phyloP scores from a whole-genome alignment of 2,888 invertebrate genomes.

The Mimumesa dahlbomi region DNA sequence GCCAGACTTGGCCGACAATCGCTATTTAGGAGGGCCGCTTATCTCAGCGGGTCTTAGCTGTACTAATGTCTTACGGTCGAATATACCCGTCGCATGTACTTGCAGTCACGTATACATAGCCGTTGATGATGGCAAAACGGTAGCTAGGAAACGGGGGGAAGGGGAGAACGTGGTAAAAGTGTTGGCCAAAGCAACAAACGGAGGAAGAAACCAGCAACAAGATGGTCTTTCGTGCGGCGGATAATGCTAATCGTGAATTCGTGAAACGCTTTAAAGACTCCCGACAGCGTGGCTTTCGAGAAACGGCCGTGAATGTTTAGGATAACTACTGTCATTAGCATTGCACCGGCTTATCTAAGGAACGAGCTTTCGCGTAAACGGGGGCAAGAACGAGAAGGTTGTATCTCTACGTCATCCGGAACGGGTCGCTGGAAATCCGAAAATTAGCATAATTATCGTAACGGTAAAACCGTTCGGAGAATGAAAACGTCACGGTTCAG shows the following conservation, averaged over 20 bases:
- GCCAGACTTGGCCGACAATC: slow-evolving; percentile 66
- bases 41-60: slow-evolving; percentile 58
- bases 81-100: slow-evolving; percentile 21
- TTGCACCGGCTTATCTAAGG: slow-evolving; percentile 60
- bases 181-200: background rate
- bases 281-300: slow-evolving; percentile 24
- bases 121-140: background rate
- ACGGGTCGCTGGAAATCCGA: slow-evolving; percentile 42
- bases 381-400: slow-evolving; percentile 26
- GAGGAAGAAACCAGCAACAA: background rate
- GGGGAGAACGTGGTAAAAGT: too few relatives aligned
- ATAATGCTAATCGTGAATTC: slow-evolving; percentile 43
- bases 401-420: slow-evolving; percentile 36
- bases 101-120: slow-evolving; percentile 22
- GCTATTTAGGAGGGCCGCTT: slow-evolving; percentile 63
- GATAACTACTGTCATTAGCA: slow-evolving; percentile 61
- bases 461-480: slow-evolving; percentile 27
- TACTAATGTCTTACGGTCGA: slow-evolving; percentile 54
- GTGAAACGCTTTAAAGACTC: slow-evolving; percentile 40
- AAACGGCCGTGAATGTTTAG: slow-evolving; percentile 57
- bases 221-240: background rate
- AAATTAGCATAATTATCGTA: slow-evolving; percentile 64
- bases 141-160: too few relatives aligned
- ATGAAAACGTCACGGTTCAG: slow-evolving; percentile 36
- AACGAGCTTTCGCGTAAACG: slow-evolving; percentile 39